Conservation (phyloP, 2,888 invertebrate species). For the Nowickia ferox region DNA sequence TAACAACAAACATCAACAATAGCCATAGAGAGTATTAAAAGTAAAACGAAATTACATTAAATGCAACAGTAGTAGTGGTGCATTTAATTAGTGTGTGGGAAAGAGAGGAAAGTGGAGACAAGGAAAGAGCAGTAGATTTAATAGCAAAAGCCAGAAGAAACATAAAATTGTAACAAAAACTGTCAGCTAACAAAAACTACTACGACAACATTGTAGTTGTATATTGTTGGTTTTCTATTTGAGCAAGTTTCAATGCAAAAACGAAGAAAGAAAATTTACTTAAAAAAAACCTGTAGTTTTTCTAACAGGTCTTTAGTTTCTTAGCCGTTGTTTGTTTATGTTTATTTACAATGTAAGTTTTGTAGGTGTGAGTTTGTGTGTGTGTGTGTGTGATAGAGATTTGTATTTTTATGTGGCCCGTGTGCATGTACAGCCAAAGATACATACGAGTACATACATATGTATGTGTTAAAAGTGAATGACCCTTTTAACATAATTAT, state of each 20-base stretch:
- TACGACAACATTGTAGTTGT: conserved; percentile 1
- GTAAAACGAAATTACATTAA: conserved; percentile 29
- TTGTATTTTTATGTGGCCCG: not conserved
- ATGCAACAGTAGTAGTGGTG: not conserved
- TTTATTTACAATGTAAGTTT: not conserved
- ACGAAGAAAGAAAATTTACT: conserved; percentile 3
- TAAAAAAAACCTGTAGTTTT: conserved; percentile 35
- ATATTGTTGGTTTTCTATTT: not conserved
- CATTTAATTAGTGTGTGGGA: not conserved
- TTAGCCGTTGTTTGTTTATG: not conserved
- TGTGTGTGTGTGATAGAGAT: not conserved
- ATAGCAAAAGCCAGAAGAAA: not conserved
- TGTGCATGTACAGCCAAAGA: too few species aligned
- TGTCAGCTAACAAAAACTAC: conserved; percentile 30
- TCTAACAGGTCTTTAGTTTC: conserved; percentile 9
- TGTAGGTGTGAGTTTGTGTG: not conserved
- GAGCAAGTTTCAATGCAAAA: conserved; percentile 18
- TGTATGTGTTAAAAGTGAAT: conserved; percentile 34
- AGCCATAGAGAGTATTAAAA: conserved; percentile 31
- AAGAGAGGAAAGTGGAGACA: not conserved
- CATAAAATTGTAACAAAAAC: conserved; percentile 40
- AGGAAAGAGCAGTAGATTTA: not conserved
- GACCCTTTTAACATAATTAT: conserved; percentile 57
- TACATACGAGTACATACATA: too few species aligned
- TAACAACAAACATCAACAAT: conserved; percentile 32